Percentiles rank a stretch among this genome's conserved stretches.
phyloP scores from a whole-genome alignment of 2,888 invertebrate species.

The Baronia brevicornis region DNA sequence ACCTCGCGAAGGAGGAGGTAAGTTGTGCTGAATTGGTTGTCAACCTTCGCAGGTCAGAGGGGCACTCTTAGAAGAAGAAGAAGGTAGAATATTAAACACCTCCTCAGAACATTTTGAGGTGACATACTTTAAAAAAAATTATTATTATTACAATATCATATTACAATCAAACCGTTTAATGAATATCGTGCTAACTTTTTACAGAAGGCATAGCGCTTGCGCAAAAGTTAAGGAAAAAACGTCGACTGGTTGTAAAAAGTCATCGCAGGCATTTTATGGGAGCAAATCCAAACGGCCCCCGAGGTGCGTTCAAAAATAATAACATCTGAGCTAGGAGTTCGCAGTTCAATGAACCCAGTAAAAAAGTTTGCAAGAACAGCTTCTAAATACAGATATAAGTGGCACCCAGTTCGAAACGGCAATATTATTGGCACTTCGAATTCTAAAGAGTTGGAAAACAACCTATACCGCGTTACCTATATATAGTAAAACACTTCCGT shows the following conservation, averaged over 20 bases:
- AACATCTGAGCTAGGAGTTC: conserved; percentile 8
- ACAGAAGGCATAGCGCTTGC: conserved; percentile 25
- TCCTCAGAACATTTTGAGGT: no score
- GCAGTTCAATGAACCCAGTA: conserved; percentile 11
- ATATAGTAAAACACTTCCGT: background rate
- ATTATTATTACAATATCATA: background rate
- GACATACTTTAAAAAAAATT: conserved; percentile 16
- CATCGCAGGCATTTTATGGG: conserved; percentile 12
- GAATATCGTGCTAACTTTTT: conserved; percentile 13
- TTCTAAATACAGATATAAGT: conserved; percentile 5
- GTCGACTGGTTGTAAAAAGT: conserved; percentile 29
- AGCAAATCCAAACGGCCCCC: conserved; percentile 4
- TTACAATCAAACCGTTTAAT: no score
- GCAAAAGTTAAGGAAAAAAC: conserved; percentile 30
- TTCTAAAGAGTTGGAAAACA: no score
- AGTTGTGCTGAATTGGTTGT: no score
- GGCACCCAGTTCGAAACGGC: conserved; percentile 4
- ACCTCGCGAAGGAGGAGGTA: no score
- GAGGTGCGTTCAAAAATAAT: conserved; percentile 10
- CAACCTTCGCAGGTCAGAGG: no score
- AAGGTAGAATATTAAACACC: no score
- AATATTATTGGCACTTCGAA: background rate
- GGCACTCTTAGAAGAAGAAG: no score
- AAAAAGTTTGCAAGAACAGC: conserved; percentile 10
- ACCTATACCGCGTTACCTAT: background rate